Evolutionary conservation across 2,797 vertebrate genomes (phyloP), one percentile per base, ranked within the genome.

Genomic region (Miichthys miiuy): DNA sequence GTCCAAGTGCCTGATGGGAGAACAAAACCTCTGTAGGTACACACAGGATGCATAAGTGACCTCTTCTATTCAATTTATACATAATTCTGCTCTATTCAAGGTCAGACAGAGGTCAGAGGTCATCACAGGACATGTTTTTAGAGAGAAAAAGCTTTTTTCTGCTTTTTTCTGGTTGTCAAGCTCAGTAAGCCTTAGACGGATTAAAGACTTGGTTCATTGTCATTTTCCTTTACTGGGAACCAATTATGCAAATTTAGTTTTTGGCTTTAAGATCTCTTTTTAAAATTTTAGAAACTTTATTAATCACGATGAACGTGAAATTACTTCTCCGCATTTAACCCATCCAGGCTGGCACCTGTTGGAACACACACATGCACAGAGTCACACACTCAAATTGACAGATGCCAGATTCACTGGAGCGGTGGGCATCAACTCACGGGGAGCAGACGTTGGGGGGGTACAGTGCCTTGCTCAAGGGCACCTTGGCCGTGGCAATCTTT

Each of bases 1-100:
- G 64, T 34, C 74, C 34, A 52, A 12, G 25, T 57, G 66, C 63
- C 23, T 79, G 27, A 64, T 80, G 77, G 85, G 76, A 80, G 18
- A 38, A 16, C 30, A 27, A 56, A 71, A 6, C 3, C 9, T 64
- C 38, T 27, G 47, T 46, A 4, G 12, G 20, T 27, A 55, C 10
- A 20, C 23, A 18, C 14, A 25, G 30, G 52, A 68, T 54, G 57
- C 44, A 34, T 27, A 61, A 55, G 21, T 30, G 12, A 27, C 23
- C 18, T 5, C 11, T 54, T 57, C 17, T 25, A 69, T 57, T 18
- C 8, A 17, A 13, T 68, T 27, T 11, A 12, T 34, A 12, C 20
- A 18, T 4, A n/a, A 3, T 64, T 42, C 12, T 13, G 10, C 4
- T 11, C 9, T 12, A 4, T 2, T 20, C 34, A n/a, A 41, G 58